Evolutionary conservation across 2,113 vertebrate species (phyloP).

Genomic region (Pontoporia blainvillei): DNA sequence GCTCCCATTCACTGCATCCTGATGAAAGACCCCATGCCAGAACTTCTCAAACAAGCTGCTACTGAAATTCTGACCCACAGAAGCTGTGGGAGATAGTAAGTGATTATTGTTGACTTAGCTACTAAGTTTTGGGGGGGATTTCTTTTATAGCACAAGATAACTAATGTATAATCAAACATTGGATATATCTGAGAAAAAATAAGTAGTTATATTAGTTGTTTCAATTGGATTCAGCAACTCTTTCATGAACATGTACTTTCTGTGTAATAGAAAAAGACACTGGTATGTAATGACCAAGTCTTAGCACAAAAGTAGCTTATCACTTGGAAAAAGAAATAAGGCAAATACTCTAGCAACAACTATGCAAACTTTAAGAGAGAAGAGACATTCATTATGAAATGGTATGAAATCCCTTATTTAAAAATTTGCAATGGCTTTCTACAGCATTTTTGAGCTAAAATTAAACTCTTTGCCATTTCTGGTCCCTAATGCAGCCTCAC

Average conservation of each 20-base stretch:
- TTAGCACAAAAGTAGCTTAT: background rate
- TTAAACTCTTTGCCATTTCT: background rate
- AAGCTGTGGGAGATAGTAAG: background rate
- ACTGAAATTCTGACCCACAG: background rate
- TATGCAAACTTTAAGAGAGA: background rate
- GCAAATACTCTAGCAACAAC: background rate
- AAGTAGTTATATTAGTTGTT: background rate
- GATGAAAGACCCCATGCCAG: rapidly evolving
- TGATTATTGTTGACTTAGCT: background rate
- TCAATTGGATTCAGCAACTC: background rate
- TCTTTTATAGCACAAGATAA: background rate
- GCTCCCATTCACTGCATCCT: background rate
- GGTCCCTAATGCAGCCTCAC: background rate
- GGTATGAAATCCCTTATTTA: background rate
- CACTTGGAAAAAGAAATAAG: background rate
- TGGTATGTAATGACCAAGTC: background rate
- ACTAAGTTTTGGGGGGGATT: background rate
- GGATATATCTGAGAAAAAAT: background rate
- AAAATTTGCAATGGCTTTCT: background rate
- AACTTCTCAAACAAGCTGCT: background rate
- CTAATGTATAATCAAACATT: background rate
- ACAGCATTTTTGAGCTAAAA: background rate
- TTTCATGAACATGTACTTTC: background rate
- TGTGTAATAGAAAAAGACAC: background rate
- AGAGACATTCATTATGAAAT: background rate